Base-by-base conservation (phyloP, 2,797 vertebrate species). In the Cossypha dichroa region DNA sequence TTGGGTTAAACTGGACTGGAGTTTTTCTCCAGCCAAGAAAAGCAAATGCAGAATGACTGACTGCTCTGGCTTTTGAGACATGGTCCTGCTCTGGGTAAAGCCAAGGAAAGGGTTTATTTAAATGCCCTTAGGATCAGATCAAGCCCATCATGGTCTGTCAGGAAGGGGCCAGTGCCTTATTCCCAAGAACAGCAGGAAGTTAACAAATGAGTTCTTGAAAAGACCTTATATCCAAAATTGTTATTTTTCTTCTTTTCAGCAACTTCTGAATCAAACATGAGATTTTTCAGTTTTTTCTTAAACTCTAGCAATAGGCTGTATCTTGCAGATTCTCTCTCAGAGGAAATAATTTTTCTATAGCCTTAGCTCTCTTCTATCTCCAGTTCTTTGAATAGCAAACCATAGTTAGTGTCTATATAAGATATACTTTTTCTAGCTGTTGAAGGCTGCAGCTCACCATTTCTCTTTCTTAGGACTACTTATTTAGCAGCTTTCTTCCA, bases 401-500 rank as follows among this genome's bases (percentile, higher is more conserved):
- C 26, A n/a, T 7, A 69, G 56, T 80, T 72, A 62, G 49, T 55
- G 63, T 62, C 82, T 84, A 49, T 33, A 38, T 51, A 77, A 93
- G 38, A 90, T 83, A 56, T 7, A 78, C 8, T 77, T 76, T 78
- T 92, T 59, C 79, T 85, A 85, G 64, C 51, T 88, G 49, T 82
- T 81, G 90, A 92, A 87, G 64, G 67, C 84, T 94, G 79, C 54
- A 90, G 76, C 64, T 94, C 60, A 80, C 81, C 1, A 0, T 84
- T 95, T 92, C 74, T 81, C 66, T 69, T 93, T 85, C 91, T 89
- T 90, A 81, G 40, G 51, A 88, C 68, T 80, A 85, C 85, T 95
- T 92, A 85, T 72, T 94, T 93, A 95, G 93, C 72, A 90, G 49
- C 75, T 87, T 85, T 77, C 73, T 85, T 73, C 90, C 46, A 2